Evolutionary conservation across 1,140 invertebrate species (phyloP).

Genomic region (Neodiprion fabricii): DNA sequence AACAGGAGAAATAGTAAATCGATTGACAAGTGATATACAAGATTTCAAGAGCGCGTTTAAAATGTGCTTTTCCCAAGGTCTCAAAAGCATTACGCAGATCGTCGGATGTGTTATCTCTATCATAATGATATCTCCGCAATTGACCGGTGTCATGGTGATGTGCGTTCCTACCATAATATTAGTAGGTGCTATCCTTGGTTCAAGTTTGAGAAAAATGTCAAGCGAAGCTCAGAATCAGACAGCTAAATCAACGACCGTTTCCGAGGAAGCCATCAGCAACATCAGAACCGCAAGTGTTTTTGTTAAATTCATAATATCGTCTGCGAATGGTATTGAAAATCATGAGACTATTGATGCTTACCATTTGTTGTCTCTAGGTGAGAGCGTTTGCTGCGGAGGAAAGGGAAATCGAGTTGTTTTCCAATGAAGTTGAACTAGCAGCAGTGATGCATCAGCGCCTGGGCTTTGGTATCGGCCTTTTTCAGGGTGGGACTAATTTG

Average conservation of each 20-base stretch:
- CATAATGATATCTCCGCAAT: conserved; percentile 84
- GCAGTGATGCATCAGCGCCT: conserved; percentile 77
- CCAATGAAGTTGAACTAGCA: conserved; percentile 75
- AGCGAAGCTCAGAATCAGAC: conserved; percentile 77
- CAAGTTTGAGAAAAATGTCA: conserved; percentile 75
- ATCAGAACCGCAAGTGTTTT: conserved; percentile 75
- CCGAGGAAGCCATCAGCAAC: conserved; percentile 92
- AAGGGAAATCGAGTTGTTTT: conserved; percentile 79
- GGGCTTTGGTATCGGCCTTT: conserved; percentile 90
- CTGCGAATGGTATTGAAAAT: too few species aligned
- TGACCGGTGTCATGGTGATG: conserved; percentile 81
- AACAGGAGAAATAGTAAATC: conserved; percentile 90
- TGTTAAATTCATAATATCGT: too few species aligned
- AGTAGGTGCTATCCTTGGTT: conserved; percentile 78
- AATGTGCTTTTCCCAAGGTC: conserved; percentile 86
- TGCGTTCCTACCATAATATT: conserved; percentile 84
- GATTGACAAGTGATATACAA: conserved; percentile 91
- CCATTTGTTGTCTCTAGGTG: conserved; percentile 42
- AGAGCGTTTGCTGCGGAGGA: conserved; percentile 93
- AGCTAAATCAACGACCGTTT: conserved; percentile 84
- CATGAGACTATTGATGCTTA: too few species aligned
- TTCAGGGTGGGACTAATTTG: conserved; percentile 83
- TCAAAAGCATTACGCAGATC: conserved; percentile 84
- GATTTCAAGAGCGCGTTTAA: conserved; percentile 98
- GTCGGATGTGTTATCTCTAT: conserved; percentile 81